Evolutionary conservation across 2,113 vertebrate species (phyloP), one percentile per base, ranked within the genome.

Genomic region (Thymallus thymallus): DNA sequence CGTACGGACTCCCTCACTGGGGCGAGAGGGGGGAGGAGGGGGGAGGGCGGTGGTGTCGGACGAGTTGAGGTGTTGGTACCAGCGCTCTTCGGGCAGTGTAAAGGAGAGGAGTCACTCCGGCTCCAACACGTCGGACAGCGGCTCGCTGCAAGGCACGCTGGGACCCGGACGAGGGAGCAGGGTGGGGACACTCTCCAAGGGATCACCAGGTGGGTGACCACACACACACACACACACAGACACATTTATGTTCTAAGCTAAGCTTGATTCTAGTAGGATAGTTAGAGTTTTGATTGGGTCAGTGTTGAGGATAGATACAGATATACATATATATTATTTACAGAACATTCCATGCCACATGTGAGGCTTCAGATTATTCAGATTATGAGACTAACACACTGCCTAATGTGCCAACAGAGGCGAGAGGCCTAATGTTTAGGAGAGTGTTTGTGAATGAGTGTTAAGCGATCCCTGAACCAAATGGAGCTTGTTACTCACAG

Each of bases 61-160:
- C 0, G 97, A 99, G 90, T 94, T 99, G 80, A 93, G 97, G 74
- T 96, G 95, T 90, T 99, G 98, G 98, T 98, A 96, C 93, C 97
- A 98, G 91, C 94, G 97, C 67, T 98, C 97, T 61, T 92, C 95
- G 0, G 95, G 96, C 70, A 94, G 97, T 76, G 92, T 98, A 83
- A 96, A 95, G 89, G 98, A 99, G 88, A 94, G 95, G 88, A 95
- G 95, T 86, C 94, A 96, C 84, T 95, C 97, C 5, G 96, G 95
- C 82, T 98, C 96, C 84, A 94, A 94, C 20, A 93, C 96, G 3
- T 96, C 96, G 0, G 96, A 98, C 80, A 92, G 95, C 69, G 94
- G 96, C 86, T 96, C 96, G 70, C 96, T 96, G 90, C 95, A 95
- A 87, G 94, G 95, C 91, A 94, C 94, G 78, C 92, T 95, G 88